phyloP scores from a whole-genome alignment of 2,888 invertebrate genomes.

The Andrena trimmerana region DNA sequence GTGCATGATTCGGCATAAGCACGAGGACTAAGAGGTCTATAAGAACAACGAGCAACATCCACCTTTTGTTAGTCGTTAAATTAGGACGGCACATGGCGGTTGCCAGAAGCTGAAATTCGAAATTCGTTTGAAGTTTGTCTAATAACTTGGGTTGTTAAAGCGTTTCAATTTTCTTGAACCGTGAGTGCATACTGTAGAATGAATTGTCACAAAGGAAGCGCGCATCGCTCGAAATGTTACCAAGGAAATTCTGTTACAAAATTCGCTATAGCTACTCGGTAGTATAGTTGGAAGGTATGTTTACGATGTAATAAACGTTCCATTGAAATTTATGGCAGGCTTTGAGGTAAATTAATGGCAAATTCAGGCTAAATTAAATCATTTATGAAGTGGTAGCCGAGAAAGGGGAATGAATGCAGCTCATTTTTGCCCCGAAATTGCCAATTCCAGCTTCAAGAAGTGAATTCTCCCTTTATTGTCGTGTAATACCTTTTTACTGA shows the following conservation, averaged over 20 bases:
- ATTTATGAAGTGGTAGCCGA: conserved; percentile 6
- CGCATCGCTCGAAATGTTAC: not conserved
- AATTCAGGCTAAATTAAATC: conserved; percentile 1
- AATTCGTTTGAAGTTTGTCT: too few relatives aligned
- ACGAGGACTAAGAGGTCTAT: not conserved
- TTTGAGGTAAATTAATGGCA: conserved; percentile 8
- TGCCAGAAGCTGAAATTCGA: too few relatives aligned
- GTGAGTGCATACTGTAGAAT: not conserved
- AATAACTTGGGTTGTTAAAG: too few relatives aligned
- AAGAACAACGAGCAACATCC: not conserved
- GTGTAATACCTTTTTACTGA: not conserved
- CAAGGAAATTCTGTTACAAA: not conserved
- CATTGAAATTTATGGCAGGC: conserved; percentile 7
- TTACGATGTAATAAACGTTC: conserved; percentile 9
- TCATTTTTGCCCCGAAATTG: conserved; percentile 1
- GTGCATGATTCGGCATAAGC: conserved; percentile 26
- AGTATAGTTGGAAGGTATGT: not conserved
- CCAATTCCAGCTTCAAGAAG: not conserved
- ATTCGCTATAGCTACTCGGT: not conserved
- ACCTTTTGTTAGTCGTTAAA: too few relatives aligned
- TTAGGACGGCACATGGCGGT: too few relatives aligned
- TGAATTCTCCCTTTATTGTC: not conserved
- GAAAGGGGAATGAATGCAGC: conserved; percentile 11
- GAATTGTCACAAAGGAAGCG: not conserved
- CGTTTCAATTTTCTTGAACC: not conserved